phyloP scores from a whole-genome alignment of 1,140 invertebrate genomes.

The Mamestra configurata region DNA sequence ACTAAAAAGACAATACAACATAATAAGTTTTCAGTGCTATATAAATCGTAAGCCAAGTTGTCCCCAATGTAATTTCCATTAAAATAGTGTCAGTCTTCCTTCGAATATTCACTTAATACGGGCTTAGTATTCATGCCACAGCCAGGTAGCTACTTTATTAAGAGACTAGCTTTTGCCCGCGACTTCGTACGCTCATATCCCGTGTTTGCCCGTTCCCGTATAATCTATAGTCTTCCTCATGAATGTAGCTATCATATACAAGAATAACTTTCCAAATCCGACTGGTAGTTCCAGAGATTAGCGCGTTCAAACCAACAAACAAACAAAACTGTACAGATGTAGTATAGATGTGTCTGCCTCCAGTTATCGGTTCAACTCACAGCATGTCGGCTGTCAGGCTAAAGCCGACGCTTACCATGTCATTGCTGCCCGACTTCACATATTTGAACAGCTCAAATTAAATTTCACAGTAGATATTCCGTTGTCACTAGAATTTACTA shows the following conservation, averaged over 20 bases:
- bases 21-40: no score
- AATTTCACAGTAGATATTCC: slow-evolving; percentile 31
- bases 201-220: no score
- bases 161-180: no score
- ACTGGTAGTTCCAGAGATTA: no score
- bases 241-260: no score
- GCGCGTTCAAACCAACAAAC: no score
- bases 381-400: slow-evolving; percentile 6
- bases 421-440: slow-evolving; percentile 35
- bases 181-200: no score
- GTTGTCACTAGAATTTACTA: slow-evolving; percentile 3
- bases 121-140: slow-evolving; percentile 9
- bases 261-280: no score
- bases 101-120: slow-evolving; percentile 1
- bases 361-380: slow-evolving; percentile 10
- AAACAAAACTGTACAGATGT: no score
- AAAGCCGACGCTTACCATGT: slow-evolving; percentile 45
- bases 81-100: neutral
- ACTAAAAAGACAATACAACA: no score
- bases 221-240: no score
- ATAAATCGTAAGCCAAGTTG: neutral
- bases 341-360: neutral
- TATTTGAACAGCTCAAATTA: slow-evolving; percentile 39
- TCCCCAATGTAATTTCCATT: neutral
- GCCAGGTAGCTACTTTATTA: slow-evolving; percentile 10